A percentile compares a stretch with the other conserved stretches of the same genome.
phyloP scores from a whole-genome alignment of 1,140 invertebrate species.

The Drosophila gunungcola region DNA sequence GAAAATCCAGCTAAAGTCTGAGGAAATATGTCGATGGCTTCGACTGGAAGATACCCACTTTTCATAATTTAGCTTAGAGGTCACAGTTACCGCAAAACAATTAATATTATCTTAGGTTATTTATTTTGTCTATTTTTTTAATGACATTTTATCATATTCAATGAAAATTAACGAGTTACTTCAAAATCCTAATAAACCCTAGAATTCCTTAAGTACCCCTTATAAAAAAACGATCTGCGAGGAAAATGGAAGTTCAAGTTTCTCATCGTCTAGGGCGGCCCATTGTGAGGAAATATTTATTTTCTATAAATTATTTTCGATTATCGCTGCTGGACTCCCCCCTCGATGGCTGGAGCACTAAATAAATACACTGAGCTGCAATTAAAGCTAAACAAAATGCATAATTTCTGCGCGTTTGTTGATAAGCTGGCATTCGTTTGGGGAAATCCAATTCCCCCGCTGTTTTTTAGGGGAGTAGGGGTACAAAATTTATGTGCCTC shows the following conservation, averaged over 20 bases:
- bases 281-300: constrained; percentile 78
- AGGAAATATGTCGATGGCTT: constrained; percentile 5
- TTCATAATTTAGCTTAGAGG: no score
- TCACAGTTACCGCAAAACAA: no score
- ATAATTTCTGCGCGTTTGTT: constrained; percentile 76
- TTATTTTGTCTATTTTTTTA: no score
- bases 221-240: constrained; percentile 36
- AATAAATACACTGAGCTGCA: constrained; percentile 64
- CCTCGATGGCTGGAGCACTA: constrained; percentile 18
- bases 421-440: constrained; percentile 40
- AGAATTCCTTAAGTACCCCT: background rate
- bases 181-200: background rate
- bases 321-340: constrained; percentile 44
- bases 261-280: constrained; percentile 60
- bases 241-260: constrained; percentile 60
- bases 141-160: background rate
- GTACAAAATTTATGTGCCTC: constrained; percentile 63
- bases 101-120: no score
- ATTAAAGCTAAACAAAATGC: constrained; percentile 79
- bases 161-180: background rate
- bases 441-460: constrained; percentile 8
- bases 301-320: constrained; percentile 83
- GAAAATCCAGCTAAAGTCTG: constrained; percentile 28
- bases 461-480: constrained; percentile 3
- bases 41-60: background rate